Base-by-base conservation (phyloP, 1,140 invertebrate genomes). In the Plodia interpunctella region DNA sequence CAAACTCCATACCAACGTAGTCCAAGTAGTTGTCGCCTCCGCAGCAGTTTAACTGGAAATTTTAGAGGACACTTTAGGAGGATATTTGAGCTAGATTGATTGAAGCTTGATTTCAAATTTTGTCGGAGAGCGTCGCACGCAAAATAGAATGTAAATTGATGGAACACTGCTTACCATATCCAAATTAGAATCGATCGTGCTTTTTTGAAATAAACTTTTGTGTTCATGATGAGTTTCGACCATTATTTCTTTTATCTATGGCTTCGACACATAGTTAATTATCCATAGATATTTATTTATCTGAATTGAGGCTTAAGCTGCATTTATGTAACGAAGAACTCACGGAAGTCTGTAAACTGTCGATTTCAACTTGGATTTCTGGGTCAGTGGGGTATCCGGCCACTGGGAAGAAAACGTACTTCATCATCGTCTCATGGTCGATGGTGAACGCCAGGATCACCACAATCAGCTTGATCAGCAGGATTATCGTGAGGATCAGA, bases 1-100 rank as follows among this genome's bases (percentile, higher is more conserved):
- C 66, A 63, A 83, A 87, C 5, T 81, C 66, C 66, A 80, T 70
- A 5, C 67, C 76, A 10, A 65, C 59, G 67, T 87, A 88, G 55
- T 88, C 86, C 9, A 70, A 32, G 58, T 72, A 85, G 0, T 75
- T 78, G 9, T 71, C 62, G 21, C 76, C 72, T 9, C 86, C 86
- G 57, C 86, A 86, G 51, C 83, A 87, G 18, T 76, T 76, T n/a
- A 87, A 64, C 84, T 88, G 63, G 21, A 75, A 75, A 35, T n/a
- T n/a, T n/a, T 9, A 30, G 52, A 44, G 15, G 1, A 15, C 13
- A 38, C n/a, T 35, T 9, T 13, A 35, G n/a, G n/a, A 35, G 32
- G 21, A 25, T 25, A 25, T 25, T 25, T 25, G n/a, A n/a, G n/a
- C n/a, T n/a, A n/a, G n/a, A n/a, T n/a, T n/a, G n/a, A n/a, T n/a